A percentile compares a stretch with the other conserved stretches of the same genome.
These are phyloP conservation scores for Drosophila prostipennis DNA, from an alignment of 2,888 invertebrate species.

Conservation along the genomic window DNA sequence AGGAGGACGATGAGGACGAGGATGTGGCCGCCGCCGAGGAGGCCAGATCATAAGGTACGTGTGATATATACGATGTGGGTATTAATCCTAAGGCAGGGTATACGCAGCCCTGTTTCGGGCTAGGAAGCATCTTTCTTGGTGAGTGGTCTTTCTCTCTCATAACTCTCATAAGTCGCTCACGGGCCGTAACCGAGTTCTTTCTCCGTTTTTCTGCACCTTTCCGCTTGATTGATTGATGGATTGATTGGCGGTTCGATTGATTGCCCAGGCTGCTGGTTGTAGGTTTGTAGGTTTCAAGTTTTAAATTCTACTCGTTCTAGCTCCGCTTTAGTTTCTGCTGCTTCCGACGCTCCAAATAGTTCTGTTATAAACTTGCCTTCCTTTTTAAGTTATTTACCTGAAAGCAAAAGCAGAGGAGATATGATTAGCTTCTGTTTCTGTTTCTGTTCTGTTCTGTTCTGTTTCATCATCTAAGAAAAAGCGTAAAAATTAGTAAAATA, in stretches of 20 bases:
- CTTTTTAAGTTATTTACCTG: constrained; percentile 51
- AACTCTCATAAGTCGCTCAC: constrained; percentile 83
- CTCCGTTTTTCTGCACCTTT: constrained; percentile 24
- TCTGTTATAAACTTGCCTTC: constrained; percentile 41
- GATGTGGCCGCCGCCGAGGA: constrained; percentile 81
- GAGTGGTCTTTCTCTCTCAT: constrained; percentile 97
- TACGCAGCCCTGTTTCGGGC: constrained; percentile 90
- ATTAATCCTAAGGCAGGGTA: constrained; percentile 88
- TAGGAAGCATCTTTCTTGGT: constrained; percentile 93
- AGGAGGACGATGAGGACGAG: constrained; percentile 50
- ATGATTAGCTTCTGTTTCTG: too few relatives aligned
- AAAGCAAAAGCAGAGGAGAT: neutral
- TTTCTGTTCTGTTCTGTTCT: too few relatives aligned
- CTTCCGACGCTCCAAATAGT: constrained; percentile 4
- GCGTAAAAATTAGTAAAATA: too few relatives aligned
- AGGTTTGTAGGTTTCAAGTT: neutral
- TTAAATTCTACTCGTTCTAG: too few relatives aligned
- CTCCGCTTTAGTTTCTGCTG: constrained; percentile 5
- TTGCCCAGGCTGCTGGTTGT: constrained; percentile 10
- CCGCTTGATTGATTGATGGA: neutral
- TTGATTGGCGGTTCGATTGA: constrained; percentile 8
- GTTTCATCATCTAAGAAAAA: too few relatives aligned
- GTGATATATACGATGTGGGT: constrained; percentile 85
- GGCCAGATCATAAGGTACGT: constrained; percentile 89
- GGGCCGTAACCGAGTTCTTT: constrained; percentile 28